Conservation (phyloP, 1,140 invertebrate species). For the Philotrypesis tridentata region DNA sequence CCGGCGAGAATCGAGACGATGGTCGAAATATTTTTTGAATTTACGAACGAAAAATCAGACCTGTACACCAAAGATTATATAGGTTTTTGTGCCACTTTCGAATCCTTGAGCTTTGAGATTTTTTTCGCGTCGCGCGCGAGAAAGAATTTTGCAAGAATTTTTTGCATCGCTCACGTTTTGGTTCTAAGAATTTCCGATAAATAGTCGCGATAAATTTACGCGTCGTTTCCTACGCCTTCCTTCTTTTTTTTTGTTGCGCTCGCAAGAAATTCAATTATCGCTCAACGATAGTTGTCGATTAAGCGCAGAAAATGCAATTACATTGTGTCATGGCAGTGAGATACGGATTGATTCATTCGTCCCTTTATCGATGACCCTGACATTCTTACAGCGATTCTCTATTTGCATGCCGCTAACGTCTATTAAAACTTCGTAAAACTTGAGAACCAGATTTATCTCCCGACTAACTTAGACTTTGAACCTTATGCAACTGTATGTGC, state of each 20-base stretch:
- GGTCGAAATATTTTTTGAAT: not conserved
- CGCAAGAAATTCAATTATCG: slow-evolving; percentile 9
- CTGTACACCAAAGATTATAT: no score
- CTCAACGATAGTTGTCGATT: slow-evolving; percentile 10
- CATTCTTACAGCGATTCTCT: slow-evolving; percentile 14
- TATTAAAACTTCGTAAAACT: not conserved
- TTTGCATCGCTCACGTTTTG: not conserved
- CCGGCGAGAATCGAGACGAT: not conserved
- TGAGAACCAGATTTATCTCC: not conserved
- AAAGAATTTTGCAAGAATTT: not conserved
- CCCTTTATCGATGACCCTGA: slow-evolving; percentile 33
- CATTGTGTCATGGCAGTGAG: not conserved
- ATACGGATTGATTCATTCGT: not conserved
- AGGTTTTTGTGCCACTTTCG: no score
- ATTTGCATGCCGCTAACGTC: not conserved
- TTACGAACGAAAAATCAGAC: no score
- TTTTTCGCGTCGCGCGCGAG: no score
- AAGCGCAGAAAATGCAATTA: slow-evolving; percentile 26
- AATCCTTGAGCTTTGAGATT: no score
- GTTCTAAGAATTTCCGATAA: not conserved
- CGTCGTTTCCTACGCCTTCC: not conserved
- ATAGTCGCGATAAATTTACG: not conserved
- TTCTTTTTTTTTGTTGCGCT: not conserved
- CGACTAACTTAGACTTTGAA: no score
- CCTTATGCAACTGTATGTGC: no score